A percentile compares a stretch with the other conserved stretches of the same genome.
Conservation (phyloP, 2,888 invertebrate genomes). For the Unio pictorum region DNA sequence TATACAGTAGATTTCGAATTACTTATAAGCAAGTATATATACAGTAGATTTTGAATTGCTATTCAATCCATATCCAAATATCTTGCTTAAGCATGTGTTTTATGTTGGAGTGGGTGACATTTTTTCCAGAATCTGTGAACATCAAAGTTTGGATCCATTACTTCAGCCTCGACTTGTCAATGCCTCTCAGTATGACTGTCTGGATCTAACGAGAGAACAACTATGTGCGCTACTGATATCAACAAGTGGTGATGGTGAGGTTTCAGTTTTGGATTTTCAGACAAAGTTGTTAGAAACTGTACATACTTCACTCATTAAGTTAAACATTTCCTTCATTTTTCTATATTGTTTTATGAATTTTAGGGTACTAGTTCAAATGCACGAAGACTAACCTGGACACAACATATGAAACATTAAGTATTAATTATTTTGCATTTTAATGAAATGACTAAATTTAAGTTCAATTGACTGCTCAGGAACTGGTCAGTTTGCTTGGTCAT, state of each 20-base stretch:
- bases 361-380: no score
- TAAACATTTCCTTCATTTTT: neutral
- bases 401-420: no score
- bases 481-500: no score
- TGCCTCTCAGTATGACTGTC: conserved; percentile 30
- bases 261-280: neutral
- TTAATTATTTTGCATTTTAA: no score
- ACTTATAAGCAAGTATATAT: no score
- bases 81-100: neutral
- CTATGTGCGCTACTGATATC: conserved; percentile 48
- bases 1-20: no score
- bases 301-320: neutral
- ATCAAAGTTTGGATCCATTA: conserved; percentile 7
- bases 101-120: neutral
- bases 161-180: conserved; percentile 55
- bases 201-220: conserved; percentile 42
- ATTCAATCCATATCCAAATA: no score
- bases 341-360: neutral
- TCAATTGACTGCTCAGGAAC: no score
- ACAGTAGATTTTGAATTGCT: no score
- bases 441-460: no score
- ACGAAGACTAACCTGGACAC: no score
- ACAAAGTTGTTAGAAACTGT: neutral
- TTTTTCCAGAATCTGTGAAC: neutral
- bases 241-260: conserved; percentile 5